These are phyloP conservation scores for Leiothrix lutea DNA, from an alignment of 2,113 vertebrate species.

Conservation along the genomic window DNA sequence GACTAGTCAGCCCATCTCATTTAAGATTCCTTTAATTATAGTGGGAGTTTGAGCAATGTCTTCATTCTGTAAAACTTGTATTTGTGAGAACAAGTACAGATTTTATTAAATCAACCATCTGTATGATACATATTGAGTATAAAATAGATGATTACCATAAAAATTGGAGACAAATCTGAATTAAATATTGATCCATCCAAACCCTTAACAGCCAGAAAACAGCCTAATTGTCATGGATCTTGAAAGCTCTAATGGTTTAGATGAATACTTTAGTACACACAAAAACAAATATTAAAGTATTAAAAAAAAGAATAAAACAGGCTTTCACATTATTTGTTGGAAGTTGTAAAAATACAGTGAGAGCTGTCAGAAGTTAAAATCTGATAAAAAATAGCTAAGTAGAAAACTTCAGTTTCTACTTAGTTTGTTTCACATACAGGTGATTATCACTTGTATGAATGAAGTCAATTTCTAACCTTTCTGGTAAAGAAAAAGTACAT, in stretches of 20 bases:
- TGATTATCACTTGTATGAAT: neutral
- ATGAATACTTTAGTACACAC: neutral
- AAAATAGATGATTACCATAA: neutral
- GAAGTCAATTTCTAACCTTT: neutral
- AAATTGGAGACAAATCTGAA: neutral
- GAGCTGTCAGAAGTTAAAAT: neutral
- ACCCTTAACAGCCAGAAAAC: neutral
- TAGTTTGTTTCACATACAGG: too few species aligned
- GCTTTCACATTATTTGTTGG: neutral
- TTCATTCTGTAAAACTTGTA: neutral
- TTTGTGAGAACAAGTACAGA: neutral
- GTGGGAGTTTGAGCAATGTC: neutral
- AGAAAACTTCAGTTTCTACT: neutral
- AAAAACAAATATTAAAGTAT: neutral
- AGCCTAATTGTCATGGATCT: neutral
- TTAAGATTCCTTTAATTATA: neutral
- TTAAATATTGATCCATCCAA: conserved; percentile 19
- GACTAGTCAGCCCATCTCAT: neutral
- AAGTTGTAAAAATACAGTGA: neutral
- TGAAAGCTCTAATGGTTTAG: neutral
- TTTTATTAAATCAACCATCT: neutral
- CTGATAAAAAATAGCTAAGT: neutral
- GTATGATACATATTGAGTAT: neutral
- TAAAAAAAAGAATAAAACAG: neutral
- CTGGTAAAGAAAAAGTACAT: neutral